Conservation (phyloP, 2,888 invertebrate genomes). For the Oasisia sp. region DNA sequence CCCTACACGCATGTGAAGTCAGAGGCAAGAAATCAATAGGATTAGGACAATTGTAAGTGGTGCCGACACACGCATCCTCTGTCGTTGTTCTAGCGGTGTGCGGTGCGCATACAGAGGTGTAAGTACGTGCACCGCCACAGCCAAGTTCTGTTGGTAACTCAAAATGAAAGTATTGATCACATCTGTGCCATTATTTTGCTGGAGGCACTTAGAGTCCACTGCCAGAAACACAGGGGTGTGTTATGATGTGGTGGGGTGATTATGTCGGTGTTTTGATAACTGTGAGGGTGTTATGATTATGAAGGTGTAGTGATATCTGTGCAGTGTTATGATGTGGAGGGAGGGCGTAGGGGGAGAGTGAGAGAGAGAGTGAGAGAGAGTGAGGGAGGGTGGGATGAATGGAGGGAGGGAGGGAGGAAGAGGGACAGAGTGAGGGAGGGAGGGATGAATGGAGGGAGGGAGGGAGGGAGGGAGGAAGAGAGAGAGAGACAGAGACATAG, state of each 20-base stretch:
- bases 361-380: too few relatives aligned
- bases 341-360: too few relatives aligned
- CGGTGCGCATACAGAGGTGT: background rate
- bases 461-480: too few relatives aligned
- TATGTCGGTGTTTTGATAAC: background rate
- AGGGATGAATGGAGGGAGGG: too few relatives aligned
- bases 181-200: background rate
- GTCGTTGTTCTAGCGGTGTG: background rate
- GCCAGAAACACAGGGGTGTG: background rate
- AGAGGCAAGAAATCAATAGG: background rate
- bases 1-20: background rate
- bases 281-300: background rate
- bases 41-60: conserved; percentile 5
- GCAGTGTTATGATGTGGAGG: too few relatives aligned
- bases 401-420: too few relatives aligned
- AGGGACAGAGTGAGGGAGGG: too few relatives aligned
- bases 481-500: too few relatives aligned
- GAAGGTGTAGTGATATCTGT: too few relatives aligned
- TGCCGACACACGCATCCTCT: background rate
- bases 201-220: background rate
- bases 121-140: background rate
- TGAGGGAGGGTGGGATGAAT: too few relatives aligned
- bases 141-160: background rate
- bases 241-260: background rate
- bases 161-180: background rate